A percentile compares a stretch with the other conserved stretches of the same genome.
Conservation (phyloP, 2,888 invertebrate genomes). For the Drosophila paramelanica region DNA sequence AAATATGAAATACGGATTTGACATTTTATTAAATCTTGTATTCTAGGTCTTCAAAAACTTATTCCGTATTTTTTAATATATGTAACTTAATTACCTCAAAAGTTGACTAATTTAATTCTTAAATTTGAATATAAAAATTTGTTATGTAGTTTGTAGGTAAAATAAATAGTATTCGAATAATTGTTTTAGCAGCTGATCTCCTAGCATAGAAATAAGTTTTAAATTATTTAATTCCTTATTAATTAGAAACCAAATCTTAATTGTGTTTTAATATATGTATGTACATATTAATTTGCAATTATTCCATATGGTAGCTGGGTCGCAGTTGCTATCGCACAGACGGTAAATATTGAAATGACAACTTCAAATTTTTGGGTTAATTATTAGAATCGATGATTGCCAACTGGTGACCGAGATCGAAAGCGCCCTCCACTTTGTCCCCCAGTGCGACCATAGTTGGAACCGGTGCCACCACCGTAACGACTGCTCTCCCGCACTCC, state of each 20-base stretch:
- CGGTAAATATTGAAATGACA: conserved; percentile 35
- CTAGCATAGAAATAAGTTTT: conserved; percentile 51
- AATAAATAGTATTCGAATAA: conserved; percentile 55
- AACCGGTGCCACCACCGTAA: conserved; percentile 84
- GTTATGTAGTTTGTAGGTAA: conserved; percentile 51
- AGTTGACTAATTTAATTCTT: conserved; percentile 64
- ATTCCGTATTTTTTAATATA: conserved; percentile 57
- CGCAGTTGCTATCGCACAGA: conserved; percentile 40
- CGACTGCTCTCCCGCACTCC: conserved; percentile 78
- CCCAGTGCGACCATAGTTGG: conserved; percentile 85
- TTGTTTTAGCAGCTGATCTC: conserved; percentile 47
- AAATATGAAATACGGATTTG: conserved; percentile 42
- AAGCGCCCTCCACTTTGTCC: conserved; percentile 84
- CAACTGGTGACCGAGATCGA: conserved; percentile 84
- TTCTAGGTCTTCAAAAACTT: conserved; percentile 68
- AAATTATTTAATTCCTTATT: conserved; percentile 47
- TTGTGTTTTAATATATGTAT: conserved; percentile 48
- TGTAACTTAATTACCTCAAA: conserved; percentile 52
- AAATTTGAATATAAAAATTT: conserved; percentile 54
- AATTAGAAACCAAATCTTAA: conserved; percentile 40
- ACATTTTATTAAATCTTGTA: conserved; percentile 61
- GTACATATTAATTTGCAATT: conserved; percentile 58
- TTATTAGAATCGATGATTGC: conserved; percentile 75
- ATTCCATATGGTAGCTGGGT: conserved; percentile 42
- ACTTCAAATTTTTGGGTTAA: conserved; percentile 23